These are phyloP conservation scores for Dissostichus mawsoni DNA, from an alignment of 2,113 vertebrate genomes.

Conservation along the genomic window DNA sequence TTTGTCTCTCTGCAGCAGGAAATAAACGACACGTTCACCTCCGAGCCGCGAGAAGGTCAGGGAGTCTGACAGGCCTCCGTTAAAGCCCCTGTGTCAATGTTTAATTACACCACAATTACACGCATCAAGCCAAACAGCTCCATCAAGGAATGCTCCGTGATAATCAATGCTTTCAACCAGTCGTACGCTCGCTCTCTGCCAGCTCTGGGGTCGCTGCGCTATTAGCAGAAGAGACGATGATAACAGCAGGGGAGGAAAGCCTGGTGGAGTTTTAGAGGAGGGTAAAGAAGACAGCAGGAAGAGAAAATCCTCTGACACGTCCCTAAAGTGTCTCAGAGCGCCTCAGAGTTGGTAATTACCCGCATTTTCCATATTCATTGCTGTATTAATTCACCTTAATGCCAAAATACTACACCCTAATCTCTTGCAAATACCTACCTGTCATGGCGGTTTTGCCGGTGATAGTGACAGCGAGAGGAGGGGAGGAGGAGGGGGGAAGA, in stretches of 20 bases:
- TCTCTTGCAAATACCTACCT: slow-evolving; percentile 80
- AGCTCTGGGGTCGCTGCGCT: slow-evolving; percentile 17
- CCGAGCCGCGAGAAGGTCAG: slow-evolving; percentile 61
- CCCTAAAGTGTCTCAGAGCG: slow-evolving; percentile 69
- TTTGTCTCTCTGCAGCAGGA: slow-evolving; percentile 28
- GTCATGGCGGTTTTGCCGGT: slow-evolving; percentile 67
- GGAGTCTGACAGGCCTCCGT: slow-evolving; percentile 63
- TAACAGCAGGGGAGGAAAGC: slow-evolving; percentile 16
- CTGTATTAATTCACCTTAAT: slow-evolving; percentile 84
- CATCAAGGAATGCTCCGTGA: slow-evolving; percentile 58
- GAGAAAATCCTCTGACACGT: slow-evolving; percentile 75
- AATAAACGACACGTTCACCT: slow-evolving; percentile 17
- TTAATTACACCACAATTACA: slow-evolving; percentile 77
- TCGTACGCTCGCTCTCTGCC: not conserved
- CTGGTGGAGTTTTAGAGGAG: slow-evolving; percentile 5
- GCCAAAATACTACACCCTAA: slow-evolving; percentile 85
- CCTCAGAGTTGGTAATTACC: slow-evolving; percentile 78
- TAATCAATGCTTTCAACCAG: slow-evolving; percentile 70
- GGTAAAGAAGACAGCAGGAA: slow-evolving; percentile 52
- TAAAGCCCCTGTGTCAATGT: slow-evolving; percentile 68
- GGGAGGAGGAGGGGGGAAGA: not conserved
- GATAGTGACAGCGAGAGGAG: slow-evolving; percentile 51
- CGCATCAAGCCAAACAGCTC: slow-evolving; percentile 66
- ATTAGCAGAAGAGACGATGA: slow-evolving; percentile 25
- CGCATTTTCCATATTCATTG: slow-evolving; percentile 77